phyloP scores from a whole-genome alignment of 2,113 vertebrate species.

The Chitala chitala region DNA sequence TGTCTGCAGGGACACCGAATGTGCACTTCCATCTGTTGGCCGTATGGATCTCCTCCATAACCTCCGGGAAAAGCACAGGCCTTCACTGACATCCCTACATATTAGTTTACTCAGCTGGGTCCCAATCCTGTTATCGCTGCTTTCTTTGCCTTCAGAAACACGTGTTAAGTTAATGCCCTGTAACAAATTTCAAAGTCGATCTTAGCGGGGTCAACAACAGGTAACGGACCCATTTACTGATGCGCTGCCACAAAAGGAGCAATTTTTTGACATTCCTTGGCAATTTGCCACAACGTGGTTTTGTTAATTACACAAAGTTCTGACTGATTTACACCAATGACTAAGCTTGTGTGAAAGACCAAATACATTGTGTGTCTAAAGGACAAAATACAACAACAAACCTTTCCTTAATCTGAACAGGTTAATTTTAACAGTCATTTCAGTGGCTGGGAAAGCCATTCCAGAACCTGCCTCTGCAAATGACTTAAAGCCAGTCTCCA shows the following conservation, averaged over 20 bases:
- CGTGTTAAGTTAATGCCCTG: slow-evolving; percentile 70
- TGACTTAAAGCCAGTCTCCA: neutral
- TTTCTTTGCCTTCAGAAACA: slow-evolving; percentile 69
- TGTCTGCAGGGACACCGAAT: slow-evolving; percentile 70
- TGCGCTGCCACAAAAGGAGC: slow-evolving; percentile 38
- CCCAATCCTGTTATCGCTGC: slow-evolving; percentile 58
- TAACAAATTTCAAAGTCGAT: slow-evolving; percentile 65
- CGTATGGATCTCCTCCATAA: slow-evolving; percentile 74
- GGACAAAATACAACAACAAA: no score
- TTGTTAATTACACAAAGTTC: slow-evolving; percentile 1
- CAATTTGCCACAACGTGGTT: neutral
- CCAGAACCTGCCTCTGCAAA: neutral
- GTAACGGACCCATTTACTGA: slow-evolving; percentile 64
- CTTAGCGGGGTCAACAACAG: slow-evolving; percentile 61
- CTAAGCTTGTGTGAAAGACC: neutral
- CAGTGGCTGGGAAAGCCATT: neutral
- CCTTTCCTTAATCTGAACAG: neutral
- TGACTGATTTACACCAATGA: neutral
- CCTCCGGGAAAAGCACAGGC: slow-evolving; percentile 60
- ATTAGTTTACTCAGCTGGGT: slow-evolving; percentile 69
- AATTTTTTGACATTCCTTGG: neutral
- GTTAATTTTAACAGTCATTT: neutral
- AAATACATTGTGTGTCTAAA: slow-evolving; percentile 24
- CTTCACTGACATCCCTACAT: slow-evolving; percentile 45
- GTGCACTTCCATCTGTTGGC: slow-evolving; percentile 88